Evolutionary conservation across 2,113 vertebrate species (phyloP), one percentile per base, ranked within the genome.

Genomic region (Athene cunicularia): DNA sequence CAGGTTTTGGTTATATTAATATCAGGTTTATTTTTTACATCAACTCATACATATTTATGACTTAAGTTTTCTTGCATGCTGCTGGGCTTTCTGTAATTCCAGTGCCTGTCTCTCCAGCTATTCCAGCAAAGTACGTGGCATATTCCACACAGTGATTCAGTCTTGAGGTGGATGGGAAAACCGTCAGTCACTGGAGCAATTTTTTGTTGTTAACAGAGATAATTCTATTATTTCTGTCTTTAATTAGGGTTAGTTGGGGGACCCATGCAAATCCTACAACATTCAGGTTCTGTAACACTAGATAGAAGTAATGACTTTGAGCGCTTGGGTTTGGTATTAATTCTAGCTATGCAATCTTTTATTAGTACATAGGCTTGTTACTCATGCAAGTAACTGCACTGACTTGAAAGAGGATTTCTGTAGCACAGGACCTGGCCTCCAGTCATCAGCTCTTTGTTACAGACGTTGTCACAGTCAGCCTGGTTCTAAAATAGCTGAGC

Each of bases 1-100:
- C 70, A 91, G 50, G 87, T 72, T 91, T 66, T 75, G 74, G 45
- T 58, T 91, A 43, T 85, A 95, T 94, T 97, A 95, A 59, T 95
- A 93, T 62, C 66, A 72, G 56, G 39, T 72, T 95, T 96, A 87
- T 82, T 95, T 96, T 97, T 90, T 60, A 76, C 89, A 76, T 21
- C 26, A 96, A 82, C 45, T 80, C 58, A 89, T 73, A 56, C 56
- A 79, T 81, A 92, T 85, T 92, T 87, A 75, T 91, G 30, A 56
- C 20, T 88, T 55, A 12, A 49, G 27, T 27, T 88, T 49, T 80
- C 62, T 55, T 91, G 22, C 33, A 8, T 68, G 45, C 39, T 93
- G 32, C 60, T 79, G 73, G 41, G 56, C 60, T 93, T 90, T 89
- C 67, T 85, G 45, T 80, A 37, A 37, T 88, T 95, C 24, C 66